Evolutionary conservation across 2,888 invertebrate species (phyloP).

Genomic region (Blera fallax): DNA sequence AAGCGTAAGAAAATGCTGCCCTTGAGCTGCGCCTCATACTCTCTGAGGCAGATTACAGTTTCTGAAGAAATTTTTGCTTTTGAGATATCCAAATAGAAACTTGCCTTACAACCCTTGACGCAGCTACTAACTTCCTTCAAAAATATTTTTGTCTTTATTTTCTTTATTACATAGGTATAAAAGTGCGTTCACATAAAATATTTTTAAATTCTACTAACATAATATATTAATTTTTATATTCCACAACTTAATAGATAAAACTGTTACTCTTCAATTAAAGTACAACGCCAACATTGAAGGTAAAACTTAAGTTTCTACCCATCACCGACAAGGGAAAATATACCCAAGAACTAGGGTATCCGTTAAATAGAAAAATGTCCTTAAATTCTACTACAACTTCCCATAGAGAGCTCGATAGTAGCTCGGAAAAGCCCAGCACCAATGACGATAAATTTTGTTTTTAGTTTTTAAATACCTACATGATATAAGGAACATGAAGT

Average conservation of each 20-base stretch:
- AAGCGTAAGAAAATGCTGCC: too few relatives aligned
- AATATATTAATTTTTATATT: background rate
- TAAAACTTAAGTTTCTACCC: conserved; percentile 2
- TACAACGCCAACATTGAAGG: background rate
- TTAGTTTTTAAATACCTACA: background rate
- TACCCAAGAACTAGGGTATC: conserved; percentile 1
- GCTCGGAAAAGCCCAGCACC: conserved; percentile 31
- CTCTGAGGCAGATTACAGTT: too few relatives aligned
- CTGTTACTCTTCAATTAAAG: background rate
- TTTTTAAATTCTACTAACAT: conserved; percentile 4
- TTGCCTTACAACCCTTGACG: too few relatives aligned
- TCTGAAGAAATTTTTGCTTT: too few relatives aligned
- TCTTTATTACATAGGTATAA: background rate
- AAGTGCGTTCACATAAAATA: background rate
- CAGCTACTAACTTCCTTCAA: too few relatives aligned
- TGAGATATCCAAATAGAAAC: too few relatives aligned
- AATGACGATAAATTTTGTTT: background rate
- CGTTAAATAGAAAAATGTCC: background rate
- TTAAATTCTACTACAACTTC: background rate
- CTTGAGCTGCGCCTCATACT: too few relatives aligned
- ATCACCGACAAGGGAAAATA: conserved; percentile 3
- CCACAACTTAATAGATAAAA: background rate
- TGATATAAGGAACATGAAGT: conserved; percentile 26
- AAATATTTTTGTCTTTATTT: background rate
- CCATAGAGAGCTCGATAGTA: background rate